phyloP scores from a whole-genome alignment of 1,140 invertebrate species.

The Matsumurasca onukii region DNA sequence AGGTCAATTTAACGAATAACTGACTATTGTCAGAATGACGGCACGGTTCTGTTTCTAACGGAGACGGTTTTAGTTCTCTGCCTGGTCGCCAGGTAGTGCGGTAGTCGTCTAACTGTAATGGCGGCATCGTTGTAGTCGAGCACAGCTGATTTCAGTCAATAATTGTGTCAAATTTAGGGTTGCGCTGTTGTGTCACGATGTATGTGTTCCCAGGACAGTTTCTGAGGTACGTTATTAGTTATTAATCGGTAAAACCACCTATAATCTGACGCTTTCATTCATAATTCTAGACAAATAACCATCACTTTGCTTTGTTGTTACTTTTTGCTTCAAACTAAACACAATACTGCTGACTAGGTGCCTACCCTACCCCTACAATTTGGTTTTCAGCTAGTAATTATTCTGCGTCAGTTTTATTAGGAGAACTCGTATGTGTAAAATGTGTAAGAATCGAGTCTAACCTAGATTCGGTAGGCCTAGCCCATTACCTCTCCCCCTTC shows the following conservation, averaged over 20 bases:
- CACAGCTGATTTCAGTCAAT: slow-evolving; percentile 24
- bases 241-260: not conserved
- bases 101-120: slow-evolving; percentile 7
- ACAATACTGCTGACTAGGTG: no score
- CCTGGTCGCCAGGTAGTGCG: not conserved
- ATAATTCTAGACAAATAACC: not conserved
- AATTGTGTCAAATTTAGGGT: slow-evolving; percentile 24
- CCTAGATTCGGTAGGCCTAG: slow-evolving; percentile 13
- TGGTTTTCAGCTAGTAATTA: no score
- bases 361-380: no score
- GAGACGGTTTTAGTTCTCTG: no score
- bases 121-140: slow-evolving; percentile 2
- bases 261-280: not conserved
- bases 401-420: no score
- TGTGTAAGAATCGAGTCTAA: no score
- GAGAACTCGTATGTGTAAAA: no score
- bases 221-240: slow-evolving; percentile 3
- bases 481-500: not conserved
- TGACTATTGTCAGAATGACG: not conserved
- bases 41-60: not conserved
- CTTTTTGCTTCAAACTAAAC: not conserved
- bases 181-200: slow-evolving; percentile 10
- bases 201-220: not conserved
- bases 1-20: not conserved
- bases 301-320: not conserved